Evolutionary conservation across 1,140 invertebrate species (phyloP), one percentile per base, ranked within the genome.

Genomic region (Drosophila sturtevanti): DNA sequence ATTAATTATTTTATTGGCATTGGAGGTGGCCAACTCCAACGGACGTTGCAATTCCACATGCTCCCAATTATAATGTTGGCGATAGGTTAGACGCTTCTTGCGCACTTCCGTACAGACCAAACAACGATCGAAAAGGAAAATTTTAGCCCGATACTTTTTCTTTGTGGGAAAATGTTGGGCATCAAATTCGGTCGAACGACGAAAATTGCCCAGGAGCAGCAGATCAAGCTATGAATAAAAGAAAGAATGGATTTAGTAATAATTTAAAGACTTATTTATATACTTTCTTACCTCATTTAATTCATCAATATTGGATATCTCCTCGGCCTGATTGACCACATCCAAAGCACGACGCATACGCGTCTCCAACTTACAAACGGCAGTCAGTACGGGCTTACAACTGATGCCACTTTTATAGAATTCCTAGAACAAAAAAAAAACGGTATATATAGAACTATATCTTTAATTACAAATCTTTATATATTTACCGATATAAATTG

Each of bases 251-350:
- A 31, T 31, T 4, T 31, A 24, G 14, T 9, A 4, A 31, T 9
- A 11, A 11, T 24, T 62, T 18, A 6, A 6, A 31, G 11, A 27
- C 4, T 6, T 31, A 6, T 31, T 4, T 18, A 14, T 31, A 12
- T 18, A 1, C 9, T 11, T 14, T 52, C 16, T 54, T 44, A 90
- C 90, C 81, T 91, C 90, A 38, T 77, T 75, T 27, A 86, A 62
- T 16, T 92, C 91, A 37, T 91, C 85, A 51, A 92, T 91, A 55
- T 77, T 84, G 54, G 76, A 72, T 41, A 92, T 84, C 63, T 90
- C 86, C 78, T 92, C 91, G 4, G 91, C 85, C 66, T 91, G 90
- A 55, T 92, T 92, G 54, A 92, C 90, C 51, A 92, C 91, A 63
- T 91, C 87, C 24, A 92, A 73, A 55, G 90, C 77, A 1, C 89